Percentiles rank a stretch among this genome's conserved stretches.
phyloP scores from a whole-genome alignment of 2,888 invertebrate species.

The Parnassius orleans region DNA sequence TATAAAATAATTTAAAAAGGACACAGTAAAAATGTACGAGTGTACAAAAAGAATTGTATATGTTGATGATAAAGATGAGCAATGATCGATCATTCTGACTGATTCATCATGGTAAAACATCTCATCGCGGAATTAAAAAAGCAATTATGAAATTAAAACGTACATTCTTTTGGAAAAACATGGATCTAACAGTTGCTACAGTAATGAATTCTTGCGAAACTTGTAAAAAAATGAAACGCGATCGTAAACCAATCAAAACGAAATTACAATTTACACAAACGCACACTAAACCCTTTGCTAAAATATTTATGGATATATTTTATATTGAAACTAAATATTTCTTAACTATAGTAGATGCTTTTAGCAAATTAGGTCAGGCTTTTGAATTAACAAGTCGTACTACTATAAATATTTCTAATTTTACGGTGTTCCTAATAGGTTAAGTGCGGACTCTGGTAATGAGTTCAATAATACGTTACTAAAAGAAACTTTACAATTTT shows the following conservation, averaged over 20 bases:
- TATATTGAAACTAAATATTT: neutral
- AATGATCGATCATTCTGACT: neutral
- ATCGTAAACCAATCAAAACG: neutral
- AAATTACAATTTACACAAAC: neutral
- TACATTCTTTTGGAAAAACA: neutral
- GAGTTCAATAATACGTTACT: neutral
- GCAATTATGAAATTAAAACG: neutral
- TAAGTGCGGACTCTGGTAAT: neutral
- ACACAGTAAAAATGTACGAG: neutral
- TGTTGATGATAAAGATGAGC: neutral
- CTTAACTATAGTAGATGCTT: neutral
- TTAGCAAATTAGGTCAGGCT: neutral
- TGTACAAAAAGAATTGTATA: neutral
- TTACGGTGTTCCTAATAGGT: neutral
- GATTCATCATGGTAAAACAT: neutral
- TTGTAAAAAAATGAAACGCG: slow-evolving; percentile 4
- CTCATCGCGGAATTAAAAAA: neutral
- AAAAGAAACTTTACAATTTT: neutral
- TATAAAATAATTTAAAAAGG: no score
- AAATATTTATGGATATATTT: slow-evolving; percentile 1
- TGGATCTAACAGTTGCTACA: neutral
- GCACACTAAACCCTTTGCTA: no score
- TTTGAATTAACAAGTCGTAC: neutral
- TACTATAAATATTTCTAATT: neutral
- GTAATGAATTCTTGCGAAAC: neutral